phyloP scores from a whole-genome alignment of 2,888 invertebrate genomes.

The Stenodema calcarata region DNA sequence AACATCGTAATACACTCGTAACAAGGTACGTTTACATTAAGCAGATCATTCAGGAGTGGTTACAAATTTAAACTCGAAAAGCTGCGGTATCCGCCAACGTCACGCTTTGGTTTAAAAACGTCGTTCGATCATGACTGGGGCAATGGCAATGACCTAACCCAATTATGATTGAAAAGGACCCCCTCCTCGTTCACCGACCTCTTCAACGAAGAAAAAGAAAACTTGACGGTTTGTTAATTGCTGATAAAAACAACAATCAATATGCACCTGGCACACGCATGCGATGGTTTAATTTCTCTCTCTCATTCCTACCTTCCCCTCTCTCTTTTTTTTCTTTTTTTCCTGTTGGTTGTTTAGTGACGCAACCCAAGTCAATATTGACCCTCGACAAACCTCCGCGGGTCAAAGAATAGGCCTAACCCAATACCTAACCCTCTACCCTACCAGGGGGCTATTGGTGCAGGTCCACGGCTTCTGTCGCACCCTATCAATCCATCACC shows the following conservation, averaged over 20 bases:
- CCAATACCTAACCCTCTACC: neutral
- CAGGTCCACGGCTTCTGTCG: conserved; percentile 31
- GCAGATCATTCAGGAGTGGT: too few relatives aligned
- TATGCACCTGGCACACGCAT: conserved; percentile 48
- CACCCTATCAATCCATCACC: neutral
- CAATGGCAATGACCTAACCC: conserved; percentile 41
- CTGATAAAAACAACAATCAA: conserved; percentile 43
- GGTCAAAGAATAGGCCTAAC: conserved; percentile 31
- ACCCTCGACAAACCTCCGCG: conserved; percentile 8
- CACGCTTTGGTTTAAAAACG: too few relatives aligned
- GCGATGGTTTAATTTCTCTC: conserved; percentile 45
- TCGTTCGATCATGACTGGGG: conserved; percentile 22
- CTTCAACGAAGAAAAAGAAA: neutral
- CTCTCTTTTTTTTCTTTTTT: neutral
- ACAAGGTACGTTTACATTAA: too few relatives aligned
- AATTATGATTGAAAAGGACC: conserved; percentile 31
- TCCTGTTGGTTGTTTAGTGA: neutral
- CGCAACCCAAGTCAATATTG: conserved; percentile 35
- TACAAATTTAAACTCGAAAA: too few relatives aligned
- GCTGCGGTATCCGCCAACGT: too few relatives aligned
- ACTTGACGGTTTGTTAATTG: conserved; percentile 20
- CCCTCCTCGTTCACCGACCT: neutral
- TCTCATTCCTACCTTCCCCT: neutral
- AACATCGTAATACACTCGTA: too few relatives aligned
- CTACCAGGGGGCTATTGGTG: neutral